Percentiles rank a stretch among this genome's conserved stretches.
phyloP scores from a whole-genome alignment of 2,888 invertebrate genomes.

The Celastrina argiolus region DNA sequence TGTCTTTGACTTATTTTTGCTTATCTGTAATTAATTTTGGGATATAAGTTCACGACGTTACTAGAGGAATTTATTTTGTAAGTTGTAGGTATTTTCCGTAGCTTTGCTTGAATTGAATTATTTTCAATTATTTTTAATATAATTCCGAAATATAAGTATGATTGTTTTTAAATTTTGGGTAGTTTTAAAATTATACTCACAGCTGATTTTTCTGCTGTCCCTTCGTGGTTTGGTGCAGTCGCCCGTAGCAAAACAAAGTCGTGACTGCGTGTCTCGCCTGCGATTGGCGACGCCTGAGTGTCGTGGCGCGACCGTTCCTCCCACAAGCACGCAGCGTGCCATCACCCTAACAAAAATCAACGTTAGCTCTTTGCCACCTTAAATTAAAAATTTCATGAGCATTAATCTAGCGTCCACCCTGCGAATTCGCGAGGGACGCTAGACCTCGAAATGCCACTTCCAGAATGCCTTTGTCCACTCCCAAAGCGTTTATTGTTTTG shows the following conservation, averaged over 20 bases:
- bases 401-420: constrained; percentile 41
- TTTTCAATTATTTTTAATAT: too few species aligned
- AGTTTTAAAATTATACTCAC: background rate
- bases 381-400: constrained; percentile 16
- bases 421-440: constrained; percentile 53
- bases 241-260: constrained; percentile 11
- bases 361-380: background rate
- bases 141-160: too few species aligned
- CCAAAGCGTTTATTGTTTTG: constrained; percentile 73
- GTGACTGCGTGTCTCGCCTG: background rate
- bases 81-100: background rate
- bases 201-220: background rate
- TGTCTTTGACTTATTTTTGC: background rate
- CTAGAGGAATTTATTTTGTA: background rate
- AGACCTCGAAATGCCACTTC: constrained; percentile 59
- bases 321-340: constrained; percentile 1
- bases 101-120: background rate
- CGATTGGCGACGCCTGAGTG: constrained; percentile 12
- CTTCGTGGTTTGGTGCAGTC: background rate
- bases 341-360: background rate
- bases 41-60: background rate
- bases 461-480: constrained; percentile 72
- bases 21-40: background rate
- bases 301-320: background rate
- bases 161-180: too few species aligned